Percentiles rank a stretch among this genome's conserved stretches.
Conservation (phyloP, 2,797 vertebrate species). For the Gobio occitaniae region DNA sequence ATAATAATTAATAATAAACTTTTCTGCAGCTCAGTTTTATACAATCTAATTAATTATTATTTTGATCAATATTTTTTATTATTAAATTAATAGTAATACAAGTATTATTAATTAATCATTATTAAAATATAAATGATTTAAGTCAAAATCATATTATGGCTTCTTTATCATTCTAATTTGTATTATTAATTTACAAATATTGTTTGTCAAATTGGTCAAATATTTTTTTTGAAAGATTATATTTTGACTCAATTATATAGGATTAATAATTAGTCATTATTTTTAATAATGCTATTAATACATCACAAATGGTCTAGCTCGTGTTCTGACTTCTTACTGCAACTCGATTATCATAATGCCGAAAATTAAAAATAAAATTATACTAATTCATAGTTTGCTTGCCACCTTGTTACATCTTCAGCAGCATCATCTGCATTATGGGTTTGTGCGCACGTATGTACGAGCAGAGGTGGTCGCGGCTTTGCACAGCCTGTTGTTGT, state of each 20-base stretch:
- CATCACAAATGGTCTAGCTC: neutral
- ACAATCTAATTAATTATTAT: neutral
- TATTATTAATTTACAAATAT: neutral
- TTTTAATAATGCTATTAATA: neutral
- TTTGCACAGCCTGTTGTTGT: constrained; percentile 83
- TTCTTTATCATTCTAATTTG: neutral
- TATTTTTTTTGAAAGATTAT: no score
- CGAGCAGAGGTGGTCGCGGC: constrained; percentile 5
- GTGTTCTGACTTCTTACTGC: neutral
- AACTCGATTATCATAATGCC: neutral
- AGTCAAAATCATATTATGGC: neutral
- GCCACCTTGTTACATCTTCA: constrained; percentile 14
- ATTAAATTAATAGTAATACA: neutral
- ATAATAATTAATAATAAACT: neutral
- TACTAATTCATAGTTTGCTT: constrained; percentile 1
- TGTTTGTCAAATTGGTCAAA: neutral
- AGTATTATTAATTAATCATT: neutral
- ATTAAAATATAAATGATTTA: neutral
- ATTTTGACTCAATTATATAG: neutral
- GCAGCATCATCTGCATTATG: constrained; percentile 5
- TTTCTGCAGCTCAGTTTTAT: neutral
- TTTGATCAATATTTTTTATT: neutral
- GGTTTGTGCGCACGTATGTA: neutral
- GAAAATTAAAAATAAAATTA: neutral
- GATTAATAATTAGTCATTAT: neutral